A percentile compares a stretch with the other conserved stretches of the same genome.
phyloP scores from a whole-genome alignment of 2,797 vertebrate species.

The Botia almorhae region DNA sequence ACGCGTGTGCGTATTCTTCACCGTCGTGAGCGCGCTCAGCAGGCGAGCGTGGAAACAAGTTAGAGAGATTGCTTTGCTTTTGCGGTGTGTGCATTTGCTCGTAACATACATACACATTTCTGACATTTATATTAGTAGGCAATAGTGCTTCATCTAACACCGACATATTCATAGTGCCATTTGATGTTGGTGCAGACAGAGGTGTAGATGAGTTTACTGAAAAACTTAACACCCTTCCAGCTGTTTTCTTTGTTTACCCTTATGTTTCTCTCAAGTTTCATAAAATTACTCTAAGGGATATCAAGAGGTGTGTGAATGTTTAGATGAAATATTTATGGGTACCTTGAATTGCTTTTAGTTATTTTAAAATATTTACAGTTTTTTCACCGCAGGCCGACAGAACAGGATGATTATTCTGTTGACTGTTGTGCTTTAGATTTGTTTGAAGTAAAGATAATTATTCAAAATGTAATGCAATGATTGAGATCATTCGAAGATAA shows the following conservation, averaged over 20 bases:
- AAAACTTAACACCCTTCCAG: conserved; percentile 48
- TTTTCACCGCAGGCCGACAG: conserved; percentile 60
- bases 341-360: conserved; percentile 79
- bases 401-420: conserved; percentile 62
- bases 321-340: conserved; percentile 75
- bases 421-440: conserved; percentile 17
- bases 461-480: conserved; percentile 21
- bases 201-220: conserved; percentile 42
- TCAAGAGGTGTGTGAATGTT: conserved; percentile 61
- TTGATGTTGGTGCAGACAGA: conserved; percentile 29
- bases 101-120: conserved; percentile 11
- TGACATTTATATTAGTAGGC: conserved; percentile 59
- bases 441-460: neutral
- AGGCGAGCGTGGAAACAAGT: conserved; percentile 57
- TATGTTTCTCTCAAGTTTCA: conserved; percentile 67
- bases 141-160: conserved; percentile 50
- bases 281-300: conserved; percentile 72
- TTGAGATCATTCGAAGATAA: neutral
- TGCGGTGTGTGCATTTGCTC: conserved; percentile 10
- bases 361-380: conserved; percentile 77
- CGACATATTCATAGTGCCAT: conserved; percentile 47
- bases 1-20: conserved; percentile 65
- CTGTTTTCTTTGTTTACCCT: conserved; percentile 58
- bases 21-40: conserved; percentile 15
- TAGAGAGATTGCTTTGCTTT: conserved; percentile 35